Evolutionary conservation across 2,888 invertebrate species (phyloP).

Genomic region (Acronicta psi): DNA sequence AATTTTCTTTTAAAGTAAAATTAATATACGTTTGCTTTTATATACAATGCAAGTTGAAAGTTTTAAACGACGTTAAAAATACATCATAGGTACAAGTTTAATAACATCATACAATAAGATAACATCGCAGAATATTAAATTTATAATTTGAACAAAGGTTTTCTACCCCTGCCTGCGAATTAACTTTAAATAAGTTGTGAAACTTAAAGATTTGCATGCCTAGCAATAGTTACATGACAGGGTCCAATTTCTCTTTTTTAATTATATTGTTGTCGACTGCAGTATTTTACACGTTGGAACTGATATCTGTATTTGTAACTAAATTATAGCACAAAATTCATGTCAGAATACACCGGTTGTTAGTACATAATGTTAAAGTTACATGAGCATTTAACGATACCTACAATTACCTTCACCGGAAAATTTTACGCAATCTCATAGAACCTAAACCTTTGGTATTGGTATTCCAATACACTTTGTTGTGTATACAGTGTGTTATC

Average conservation of each 20-base stretch:
- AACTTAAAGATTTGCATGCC: constrained; percentile 2
- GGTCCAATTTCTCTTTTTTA: neutral
- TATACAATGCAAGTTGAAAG: constrained; percentile 12
- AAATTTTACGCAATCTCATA: constrained; percentile 8
- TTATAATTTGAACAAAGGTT: constrained; percentile 16
- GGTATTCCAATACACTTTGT: neutral
- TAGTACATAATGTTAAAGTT: neutral
- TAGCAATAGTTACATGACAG: neutral
- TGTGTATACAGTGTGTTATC: constrained; percentile 18
- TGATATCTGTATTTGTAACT: neutral
- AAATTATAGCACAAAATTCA: neutral
- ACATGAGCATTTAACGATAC: neutral
- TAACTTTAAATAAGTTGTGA: constrained; percentile 13
- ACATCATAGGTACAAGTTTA: constrained; percentile 20
- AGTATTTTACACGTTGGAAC: too few relatives aligned
- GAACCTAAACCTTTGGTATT: constrained; percentile 11
- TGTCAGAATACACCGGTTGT: neutral
- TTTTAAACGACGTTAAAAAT: constrained; percentile 27
- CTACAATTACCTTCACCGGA: neutral
- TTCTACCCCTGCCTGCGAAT: constrained; percentile 3
- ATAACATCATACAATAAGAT: constrained; percentile 23
- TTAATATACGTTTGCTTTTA: constrained; percentile 1
- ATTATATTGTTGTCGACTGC: too few relatives aligned
- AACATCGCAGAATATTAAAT: constrained; percentile 22
- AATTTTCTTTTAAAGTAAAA: constrained; percentile 20